Evolutionary conservation across 2,113 vertebrate species (phyloP).

Genomic region (Mugil cephalus): DNA sequence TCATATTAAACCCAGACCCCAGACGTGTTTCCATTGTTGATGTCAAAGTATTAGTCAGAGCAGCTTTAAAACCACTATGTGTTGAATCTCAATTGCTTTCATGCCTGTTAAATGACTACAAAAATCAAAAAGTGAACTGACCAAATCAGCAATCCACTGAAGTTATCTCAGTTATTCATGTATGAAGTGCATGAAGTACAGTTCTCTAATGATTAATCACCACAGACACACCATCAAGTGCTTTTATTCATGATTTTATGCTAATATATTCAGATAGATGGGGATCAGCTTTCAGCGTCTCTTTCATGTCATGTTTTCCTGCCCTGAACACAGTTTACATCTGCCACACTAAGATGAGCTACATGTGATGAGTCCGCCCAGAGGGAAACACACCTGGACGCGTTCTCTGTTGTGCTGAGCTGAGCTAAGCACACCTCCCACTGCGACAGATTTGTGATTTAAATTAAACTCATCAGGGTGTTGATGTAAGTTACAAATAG

Average conservation of each 20-base stretch:
- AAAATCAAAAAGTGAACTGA: neutral
- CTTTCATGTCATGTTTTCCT: slow-evolving; percentile 1
- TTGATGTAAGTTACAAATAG: slow-evolving; percentile 8
- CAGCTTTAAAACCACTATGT: neutral
- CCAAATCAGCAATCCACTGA: neutral
- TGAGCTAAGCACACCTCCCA: neutral
- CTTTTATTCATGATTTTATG: slow-evolving; percentile 20
- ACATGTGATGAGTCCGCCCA: neutral
- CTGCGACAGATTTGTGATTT: neutral
- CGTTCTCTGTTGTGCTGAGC: neutral
- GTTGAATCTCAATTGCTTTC: too few relatives aligned
- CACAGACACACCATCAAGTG: neutral
- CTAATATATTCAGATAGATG: slow-evolving; percentile 12
- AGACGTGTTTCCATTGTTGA: too few relatives aligned
- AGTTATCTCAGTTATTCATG: slow-evolving; percentile 3
- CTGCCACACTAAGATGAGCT: neutral
- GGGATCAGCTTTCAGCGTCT: neutral
- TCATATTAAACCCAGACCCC: too few relatives aligned
- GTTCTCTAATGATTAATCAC: neutral
- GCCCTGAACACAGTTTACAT: slow-evolving; percentile 3
- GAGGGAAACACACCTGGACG: neutral
- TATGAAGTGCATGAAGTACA: neutral
- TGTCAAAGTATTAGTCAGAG: too few relatives aligned
- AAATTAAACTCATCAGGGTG: slow-evolving; percentile 7
- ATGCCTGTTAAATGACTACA: neutral